Evolutionary conservation across 2,113 vertebrate genomes (phyloP).

Genomic region (Hippocampus zosterae): DNA sequence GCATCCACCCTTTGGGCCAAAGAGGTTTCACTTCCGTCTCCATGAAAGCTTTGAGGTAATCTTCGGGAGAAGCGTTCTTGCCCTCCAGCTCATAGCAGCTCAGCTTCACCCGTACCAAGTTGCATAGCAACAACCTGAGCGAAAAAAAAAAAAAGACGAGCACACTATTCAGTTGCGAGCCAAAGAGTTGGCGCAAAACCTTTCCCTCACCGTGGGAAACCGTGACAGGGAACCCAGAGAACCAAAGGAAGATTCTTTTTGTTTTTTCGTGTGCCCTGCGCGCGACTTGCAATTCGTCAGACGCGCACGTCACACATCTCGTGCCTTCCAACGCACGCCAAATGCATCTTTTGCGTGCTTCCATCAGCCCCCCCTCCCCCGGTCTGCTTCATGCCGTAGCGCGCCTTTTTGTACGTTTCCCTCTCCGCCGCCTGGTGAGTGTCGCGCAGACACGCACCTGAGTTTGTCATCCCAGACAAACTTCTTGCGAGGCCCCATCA

Average conservation of each 20-base stretch:
- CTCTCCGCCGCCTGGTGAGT: too few species aligned
- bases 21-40: slow-evolving; percentile 96
- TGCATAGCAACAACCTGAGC: slow-evolving; percentile 86
- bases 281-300: too few species aligned
- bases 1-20: slow-evolving; percentile 99
- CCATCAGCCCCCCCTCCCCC: too few species aligned
- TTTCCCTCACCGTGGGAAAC: too few species aligned
- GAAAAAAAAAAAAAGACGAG: slow-evolving; percentile 5
- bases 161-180: neutral
- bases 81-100: slow-evolving; percentile 94
- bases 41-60: slow-evolving; percentile 98
- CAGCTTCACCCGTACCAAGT: slow-evolving; percentile 92
- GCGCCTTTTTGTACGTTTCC: too few species aligned
- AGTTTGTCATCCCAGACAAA: slow-evolving; percentile 96
- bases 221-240: too few species aligned
- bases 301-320: too few species aligned
- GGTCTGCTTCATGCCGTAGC: too few species aligned
- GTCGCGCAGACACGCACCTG: slow-evolving; percentile 59
- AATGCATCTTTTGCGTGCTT: too few species aligned
- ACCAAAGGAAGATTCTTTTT: too few species aligned
- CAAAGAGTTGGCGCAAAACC: neutral
- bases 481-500: slow-evolving; percentile 95
- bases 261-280: too few species aligned
- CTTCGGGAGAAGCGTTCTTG: slow-evolving; percentile 90
- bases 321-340: too few species aligned